Conservation (phyloP, 2,113 vertebrate genomes). For the Platysteira castanea region DNA sequence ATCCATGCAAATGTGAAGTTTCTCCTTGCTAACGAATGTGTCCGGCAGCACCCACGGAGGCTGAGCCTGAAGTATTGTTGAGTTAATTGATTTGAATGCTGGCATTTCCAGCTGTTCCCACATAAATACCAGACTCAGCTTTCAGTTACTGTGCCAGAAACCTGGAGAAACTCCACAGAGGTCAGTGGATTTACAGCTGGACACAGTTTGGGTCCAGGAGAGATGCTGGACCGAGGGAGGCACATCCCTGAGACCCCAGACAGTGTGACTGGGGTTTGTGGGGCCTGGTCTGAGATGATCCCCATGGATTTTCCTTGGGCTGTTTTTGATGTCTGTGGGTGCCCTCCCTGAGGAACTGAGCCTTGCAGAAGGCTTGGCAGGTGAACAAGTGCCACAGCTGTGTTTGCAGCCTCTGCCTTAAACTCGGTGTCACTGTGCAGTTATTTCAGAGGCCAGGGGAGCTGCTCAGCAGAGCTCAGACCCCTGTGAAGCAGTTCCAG, state of each 20-base stretch:
- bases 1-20: not conserved
- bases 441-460: not conserved
- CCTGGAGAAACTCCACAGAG: constrained; percentile 20
- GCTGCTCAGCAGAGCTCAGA: not conserved
- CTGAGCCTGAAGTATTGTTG: not conserved
- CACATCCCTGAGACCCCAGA: not conserved
- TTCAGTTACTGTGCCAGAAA: constrained; percentile 28
- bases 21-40: not conserved
- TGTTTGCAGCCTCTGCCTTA: not conserved
- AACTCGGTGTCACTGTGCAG: not conserved
- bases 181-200: not conserved
- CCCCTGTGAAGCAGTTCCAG: not conserved
- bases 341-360: not conserved
- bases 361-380: not conserved
- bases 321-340: not conserved
- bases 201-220: not conserved
- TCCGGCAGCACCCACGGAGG: not conserved
- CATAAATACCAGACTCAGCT: not conserved
- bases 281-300: not conserved
- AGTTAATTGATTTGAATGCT: not conserved
- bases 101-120: not conserved
- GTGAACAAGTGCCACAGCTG: not conserved
- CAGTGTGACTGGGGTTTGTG: not conserved
- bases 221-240: not conserved
- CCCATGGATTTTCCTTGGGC: not conserved